Base-by-base conservation (phyloP, 2,888 invertebrate species). In the Pandemis corylana region DNA sequence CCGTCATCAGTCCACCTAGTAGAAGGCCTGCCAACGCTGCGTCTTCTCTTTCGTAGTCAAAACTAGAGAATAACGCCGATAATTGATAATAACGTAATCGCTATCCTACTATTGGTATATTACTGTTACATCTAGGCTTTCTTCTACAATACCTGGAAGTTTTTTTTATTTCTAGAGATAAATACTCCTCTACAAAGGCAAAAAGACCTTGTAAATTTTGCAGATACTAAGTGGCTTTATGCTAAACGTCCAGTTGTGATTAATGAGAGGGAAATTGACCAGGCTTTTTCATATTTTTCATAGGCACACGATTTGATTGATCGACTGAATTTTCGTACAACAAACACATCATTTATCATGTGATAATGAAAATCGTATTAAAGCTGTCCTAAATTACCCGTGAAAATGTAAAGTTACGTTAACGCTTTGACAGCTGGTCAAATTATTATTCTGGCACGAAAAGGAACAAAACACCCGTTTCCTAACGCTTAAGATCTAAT, bases 341-440 rank as follows among this genome's bases (percentile, higher is more conserved):
- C 42, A 53, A 15, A 20, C 68, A 68, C 63, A 46, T 73, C 56
- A 73, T 73, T 64, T 49, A 73, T 68, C 73, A 49, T 73, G 20
- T 9, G 13, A 9, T 65, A 66, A 64, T 49, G 28, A 49, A 64
- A 65, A 71, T 68, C 28, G 44, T 46, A 20, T 46, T 46, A 59
- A 59, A 28, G 28, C 59, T 59, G 59, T 28, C 59, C 12, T 12
- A 59, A 59, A 59, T 59, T 59, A 59, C 28, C 59, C 28, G 28
- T 5, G 7, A 59, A 20, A 28, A n/a, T 53, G 59, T 59, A 28
- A 7, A 59, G 12, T 28, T 4, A 36, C 59, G 28, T 4, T 53
- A 59, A 12, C 12, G 59, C 7, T 53, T 59, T 59, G 59, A 28
- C 59, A 12, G 59, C 12, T 59, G 10, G 4, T 20, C 1, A 28